Conservation (phyloP, 2,888 invertebrate species). For the Lepetodrilus schrolli region DNA sequence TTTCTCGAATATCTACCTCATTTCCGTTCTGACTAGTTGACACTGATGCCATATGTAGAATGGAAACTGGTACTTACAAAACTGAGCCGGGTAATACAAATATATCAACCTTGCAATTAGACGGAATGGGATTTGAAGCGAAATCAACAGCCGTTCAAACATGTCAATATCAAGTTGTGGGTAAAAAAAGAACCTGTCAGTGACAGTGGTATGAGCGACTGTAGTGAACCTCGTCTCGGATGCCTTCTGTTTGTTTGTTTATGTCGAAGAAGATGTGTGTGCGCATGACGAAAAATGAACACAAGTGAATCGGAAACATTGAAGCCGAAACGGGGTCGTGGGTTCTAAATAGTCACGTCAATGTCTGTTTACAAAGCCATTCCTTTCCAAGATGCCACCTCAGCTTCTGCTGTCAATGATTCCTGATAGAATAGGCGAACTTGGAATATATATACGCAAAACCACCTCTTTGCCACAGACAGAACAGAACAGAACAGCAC, state of each 20-base stretch:
- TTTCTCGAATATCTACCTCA: conserved; percentile 9
- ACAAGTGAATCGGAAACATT: not conserved
- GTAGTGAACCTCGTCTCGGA: not conserved
- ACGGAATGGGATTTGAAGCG: not conserved
- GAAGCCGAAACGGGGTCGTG: not conserved
- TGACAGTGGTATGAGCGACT: not conserved
- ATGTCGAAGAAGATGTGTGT: conserved; percentile 8
- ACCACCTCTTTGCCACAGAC: too few relatives aligned
- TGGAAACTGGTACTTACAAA: conserved; percentile 11
- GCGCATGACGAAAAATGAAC: conserved; percentile 25
- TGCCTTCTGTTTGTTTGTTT: conserved; percentile 13
- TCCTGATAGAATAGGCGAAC: too few relatives aligned
- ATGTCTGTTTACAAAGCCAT: too few relatives aligned
- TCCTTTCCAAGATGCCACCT: too few relatives aligned
- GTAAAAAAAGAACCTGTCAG: conserved; percentile 15
- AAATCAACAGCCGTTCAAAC: conserved; percentile 8
- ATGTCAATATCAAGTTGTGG: conserved; percentile 4
- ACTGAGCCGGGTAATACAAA: conserved; percentile 7
- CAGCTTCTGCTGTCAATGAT: too few relatives aligned
- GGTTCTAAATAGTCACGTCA: too few relatives aligned
- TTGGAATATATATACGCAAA: too few relatives aligned
- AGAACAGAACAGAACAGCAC: too few relatives aligned
- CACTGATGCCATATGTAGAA: conserved; percentile 1
- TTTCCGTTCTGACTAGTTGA: not conserved
- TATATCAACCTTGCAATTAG: conserved; percentile 8